phyloP scores from a whole-genome alignment of 2,888 invertebrate species.

The Perdita meconis region DNA sequence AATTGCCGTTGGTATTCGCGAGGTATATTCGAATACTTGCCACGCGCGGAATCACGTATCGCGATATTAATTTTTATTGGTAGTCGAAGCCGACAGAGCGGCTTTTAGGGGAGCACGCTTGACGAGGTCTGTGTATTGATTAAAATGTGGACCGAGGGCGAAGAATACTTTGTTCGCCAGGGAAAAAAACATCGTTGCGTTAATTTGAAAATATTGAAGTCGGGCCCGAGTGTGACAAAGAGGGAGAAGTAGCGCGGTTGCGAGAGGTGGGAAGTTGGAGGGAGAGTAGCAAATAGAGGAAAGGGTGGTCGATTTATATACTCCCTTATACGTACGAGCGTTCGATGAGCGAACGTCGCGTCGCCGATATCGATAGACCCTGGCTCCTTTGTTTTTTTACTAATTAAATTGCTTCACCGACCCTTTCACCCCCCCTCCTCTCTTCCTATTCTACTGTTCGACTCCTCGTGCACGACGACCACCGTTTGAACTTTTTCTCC shows the following conservation, averaged over 20 bases:
- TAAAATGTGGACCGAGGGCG: constrained; percentile 80
- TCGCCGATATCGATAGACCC: constrained; percentile 70
- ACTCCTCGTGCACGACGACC: constrained; percentile 37
- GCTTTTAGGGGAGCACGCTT: constrained; percentile 70
- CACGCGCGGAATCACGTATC: constrained; percentile 81
- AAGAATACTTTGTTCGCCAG: constrained; percentile 80
- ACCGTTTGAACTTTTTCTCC: constrained; percentile 72
- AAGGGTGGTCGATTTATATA: constrained; percentile 61
- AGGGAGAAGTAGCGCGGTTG: constrained; percentile 4
- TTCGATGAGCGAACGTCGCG: constrained; percentile 73
- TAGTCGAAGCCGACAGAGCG: constrained; percentile 72
- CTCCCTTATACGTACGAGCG: constrained; percentile 51
- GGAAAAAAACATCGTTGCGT: constrained; percentile 77
- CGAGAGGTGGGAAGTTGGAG: not conserved
- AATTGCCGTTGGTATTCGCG: constrained; percentile 60
- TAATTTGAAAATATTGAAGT: constrained; percentile 82
- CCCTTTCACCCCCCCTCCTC: constrained; percentile 32
- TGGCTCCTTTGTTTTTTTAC: constrained; percentile 68
- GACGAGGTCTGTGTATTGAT: constrained; percentile 77
- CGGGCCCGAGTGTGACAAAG: constrained; percentile 26
- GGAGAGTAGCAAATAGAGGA: not conserved
- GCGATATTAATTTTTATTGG: constrained; percentile 83
- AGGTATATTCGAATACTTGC: constrained; percentile 61
- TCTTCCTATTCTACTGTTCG: constrained; percentile 20
- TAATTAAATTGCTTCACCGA: constrained; percentile 66